These are phyloP conservation scores for Sebastiscus albofasciatus DNA, from an alignment of 2,797 vertebrate species.

Conservation along the genomic window DNA sequence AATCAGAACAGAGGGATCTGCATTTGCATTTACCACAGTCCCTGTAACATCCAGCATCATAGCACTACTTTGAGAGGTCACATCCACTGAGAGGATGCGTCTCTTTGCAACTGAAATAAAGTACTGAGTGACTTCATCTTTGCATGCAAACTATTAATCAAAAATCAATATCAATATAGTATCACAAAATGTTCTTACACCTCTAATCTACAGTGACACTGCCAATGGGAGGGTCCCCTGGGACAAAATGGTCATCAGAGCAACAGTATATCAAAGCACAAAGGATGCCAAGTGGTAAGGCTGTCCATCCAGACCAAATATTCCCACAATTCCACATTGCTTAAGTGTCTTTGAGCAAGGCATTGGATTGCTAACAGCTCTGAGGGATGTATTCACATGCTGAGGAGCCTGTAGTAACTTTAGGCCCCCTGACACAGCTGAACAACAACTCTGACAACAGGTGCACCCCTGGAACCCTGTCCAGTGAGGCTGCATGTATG, in stretches of 20 bases:
- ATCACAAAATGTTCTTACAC: too few relatives aligned
- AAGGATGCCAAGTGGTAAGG: neutral
- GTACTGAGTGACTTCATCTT: too few relatives aligned
- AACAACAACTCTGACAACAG: conserved; percentile 3
- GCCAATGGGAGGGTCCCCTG: neutral
- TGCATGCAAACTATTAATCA: too few relatives aligned
- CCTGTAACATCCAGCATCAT: too few relatives aligned
- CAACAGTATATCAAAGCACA: neutral
- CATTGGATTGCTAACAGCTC: neutral
- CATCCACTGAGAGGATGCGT: too few relatives aligned
- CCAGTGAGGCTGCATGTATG: neutral
- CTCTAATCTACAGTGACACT: too few relatives aligned
- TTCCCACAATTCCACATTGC: neutral
- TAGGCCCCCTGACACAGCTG: neutral
- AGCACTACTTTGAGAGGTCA: too few relatives aligned
- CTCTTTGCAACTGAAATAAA: too few relatives aligned
- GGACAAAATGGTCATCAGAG: neutral
- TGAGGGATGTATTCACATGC: neutral
- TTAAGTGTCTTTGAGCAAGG: neutral
- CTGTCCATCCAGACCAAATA: neutral
- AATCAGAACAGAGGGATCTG: too few relatives aligned
- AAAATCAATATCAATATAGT: too few relatives aligned
- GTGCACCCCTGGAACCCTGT: neutral
- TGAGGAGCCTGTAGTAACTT: neutral
- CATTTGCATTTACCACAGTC: too few relatives aligned